Evolutionary conservation across 2,113 vertebrate genomes (phyloP), one percentile per base, ranked within the genome.

Genomic region (Semicossyphus pulcher): DNA sequence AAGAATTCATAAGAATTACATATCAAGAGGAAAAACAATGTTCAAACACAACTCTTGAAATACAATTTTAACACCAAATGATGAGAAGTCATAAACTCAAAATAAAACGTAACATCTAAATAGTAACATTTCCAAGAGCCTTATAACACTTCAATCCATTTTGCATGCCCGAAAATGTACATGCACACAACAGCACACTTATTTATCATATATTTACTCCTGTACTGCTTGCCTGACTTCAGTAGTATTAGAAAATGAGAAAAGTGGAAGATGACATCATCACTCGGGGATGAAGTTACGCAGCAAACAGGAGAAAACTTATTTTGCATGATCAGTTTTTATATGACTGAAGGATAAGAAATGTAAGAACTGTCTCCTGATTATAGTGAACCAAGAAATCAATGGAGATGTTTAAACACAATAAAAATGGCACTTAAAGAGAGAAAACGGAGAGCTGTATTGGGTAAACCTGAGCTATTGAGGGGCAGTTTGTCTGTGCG

Each of bases 211-310:
- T 76, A 85, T 77, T 84, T 88, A 76, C 88, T 89, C 80, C 74
- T 81, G 76, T 87, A 88, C 88, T 88, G 88, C 86, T 92, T 89
- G 84, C 80, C 88, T 90, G 84, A 83, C 80, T 93, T 95, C 94
- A 95, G 94, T 95, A 95, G 94, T 95, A 94, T 92, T 88, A 83
- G 49, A 93, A 88, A 85, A 86, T 78, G 64, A 85, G 52, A 83
- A 66, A 73, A 59, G 45, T 77, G 72, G 48, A 60, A 7, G 45
- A 61, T 42, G 52, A 64, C 7, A 4, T 61, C 54, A 65, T 80
- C 39, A 51, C 26, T 72, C 42, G 10, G 51, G 78, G 37, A 62
- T 48, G n/a, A 47, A 63, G 70, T 65, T 71, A 26, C 64, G 41
- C 83, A 88, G 76, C 74, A 34, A n/a, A 44, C 41, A 44, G 41